Conservation (phyloP, 2,797 vertebrate genomes). For the Argya squamiceps region DNA sequence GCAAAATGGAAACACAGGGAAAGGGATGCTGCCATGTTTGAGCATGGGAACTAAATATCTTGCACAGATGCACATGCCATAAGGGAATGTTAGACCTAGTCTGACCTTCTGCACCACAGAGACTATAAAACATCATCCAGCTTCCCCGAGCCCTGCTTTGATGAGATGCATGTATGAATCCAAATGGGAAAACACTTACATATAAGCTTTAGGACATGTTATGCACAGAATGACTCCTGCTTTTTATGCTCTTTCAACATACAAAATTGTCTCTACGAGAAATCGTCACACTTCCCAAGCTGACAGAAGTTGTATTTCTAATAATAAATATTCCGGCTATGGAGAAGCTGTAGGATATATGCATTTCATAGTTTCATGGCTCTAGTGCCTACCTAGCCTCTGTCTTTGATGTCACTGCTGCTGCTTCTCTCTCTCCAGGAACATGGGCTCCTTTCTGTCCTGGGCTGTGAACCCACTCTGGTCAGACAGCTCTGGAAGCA, state of each 20-base stretch:
- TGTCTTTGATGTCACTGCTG: not conserved
- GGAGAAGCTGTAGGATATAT: not conserved
- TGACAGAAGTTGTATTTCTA: not conserved
- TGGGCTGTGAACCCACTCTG: not conserved
- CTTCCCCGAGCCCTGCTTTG: not conserved
- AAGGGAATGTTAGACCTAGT: not conserved
- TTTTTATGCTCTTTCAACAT: conserved; percentile 55
- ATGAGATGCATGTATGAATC: conserved; percentile 29
- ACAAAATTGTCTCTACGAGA: conserved; percentile 34
- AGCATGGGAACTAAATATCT: conserved; percentile 31
- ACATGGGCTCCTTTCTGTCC: rapidly evolving
- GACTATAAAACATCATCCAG: not conserved
- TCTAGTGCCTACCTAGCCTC: not conserved
- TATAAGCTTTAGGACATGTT: conserved; percentile 8
- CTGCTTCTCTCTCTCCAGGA: not conserved
- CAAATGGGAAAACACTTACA: conserved; percentile 55
- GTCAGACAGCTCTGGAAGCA: not conserved
- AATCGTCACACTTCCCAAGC: not conserved
- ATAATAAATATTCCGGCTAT: not conserved
- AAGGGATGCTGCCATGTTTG: conserved; percentile 29
- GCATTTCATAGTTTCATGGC: not conserved
- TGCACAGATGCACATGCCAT: not conserved
- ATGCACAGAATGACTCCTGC: not conserved
- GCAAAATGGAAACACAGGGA: conserved; percentile 29
- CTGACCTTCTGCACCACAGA: not conserved